Evolutionary conservation across 1,140 invertebrate species (phyloP).

Genomic region (Drosophila jambulina): DNA sequence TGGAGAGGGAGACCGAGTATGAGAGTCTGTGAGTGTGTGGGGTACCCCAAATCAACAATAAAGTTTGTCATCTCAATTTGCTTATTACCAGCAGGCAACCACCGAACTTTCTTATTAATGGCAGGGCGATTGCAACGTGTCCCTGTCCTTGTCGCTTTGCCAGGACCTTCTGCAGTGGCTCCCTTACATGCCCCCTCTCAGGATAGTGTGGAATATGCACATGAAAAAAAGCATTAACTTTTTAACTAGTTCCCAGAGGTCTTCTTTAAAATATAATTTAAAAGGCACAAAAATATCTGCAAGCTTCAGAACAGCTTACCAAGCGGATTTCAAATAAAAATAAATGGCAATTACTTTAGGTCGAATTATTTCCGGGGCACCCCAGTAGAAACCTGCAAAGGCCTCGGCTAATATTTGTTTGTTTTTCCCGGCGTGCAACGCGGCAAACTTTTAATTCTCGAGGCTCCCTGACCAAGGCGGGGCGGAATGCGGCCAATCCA

Average conservation of each 20-base stretch:
- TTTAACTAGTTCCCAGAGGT: no score
- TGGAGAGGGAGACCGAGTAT: not conserved
- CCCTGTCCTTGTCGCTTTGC: constrained; percentile 25
- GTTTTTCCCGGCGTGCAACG: constrained; percentile 4
- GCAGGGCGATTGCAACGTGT: constrained; percentile 72
- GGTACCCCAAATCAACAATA: constrained; percentile 79
- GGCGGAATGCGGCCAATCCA: constrained; percentile 22
- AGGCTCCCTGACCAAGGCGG: constrained; percentile 11
- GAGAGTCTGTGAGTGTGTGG: constrained; percentile 7
- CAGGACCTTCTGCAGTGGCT: not conserved
- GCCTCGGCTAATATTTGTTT: constrained; percentile 12
- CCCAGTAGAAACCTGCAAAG: not conserved
- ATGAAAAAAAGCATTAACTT: no score
- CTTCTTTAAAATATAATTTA: not conserved
- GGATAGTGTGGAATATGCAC: constrained; percentile 5
- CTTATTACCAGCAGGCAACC: constrained; percentile 77
- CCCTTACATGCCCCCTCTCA: no score
- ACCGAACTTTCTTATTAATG: constrained; percentile 79
- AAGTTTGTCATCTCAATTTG: constrained; percentile 83
- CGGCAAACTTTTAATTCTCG: constrained; percentile 47
- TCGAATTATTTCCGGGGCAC: not conserved
- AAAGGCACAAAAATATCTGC: not conserved
- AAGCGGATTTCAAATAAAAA: not conserved
- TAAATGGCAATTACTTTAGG: not conserved
- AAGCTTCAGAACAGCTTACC: not conserved